Percentiles rank a stretch among this genome's conserved stretches.
phyloP scores from a whole-genome alignment of 1,140 invertebrate genomes.

The Maniola jurtina region DNA sequence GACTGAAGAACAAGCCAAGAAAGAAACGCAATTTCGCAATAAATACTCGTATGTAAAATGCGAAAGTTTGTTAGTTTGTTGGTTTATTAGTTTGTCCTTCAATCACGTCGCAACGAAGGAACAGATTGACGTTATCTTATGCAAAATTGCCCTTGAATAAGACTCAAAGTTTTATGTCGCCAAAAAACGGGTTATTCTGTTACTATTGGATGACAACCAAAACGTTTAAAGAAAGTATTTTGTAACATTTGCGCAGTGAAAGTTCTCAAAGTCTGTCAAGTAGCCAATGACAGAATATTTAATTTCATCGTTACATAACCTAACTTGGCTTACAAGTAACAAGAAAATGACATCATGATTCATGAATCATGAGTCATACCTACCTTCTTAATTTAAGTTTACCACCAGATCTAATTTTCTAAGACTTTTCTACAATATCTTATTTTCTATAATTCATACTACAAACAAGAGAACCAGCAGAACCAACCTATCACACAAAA shows the following conservation, averaged over 20 bases:
- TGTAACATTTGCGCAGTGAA: slow-evolving; percentile 19
- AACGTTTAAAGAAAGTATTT: slow-evolving; percentile 21
- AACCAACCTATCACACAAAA: not conserved
- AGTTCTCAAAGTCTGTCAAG: slow-evolving; percentile 15
- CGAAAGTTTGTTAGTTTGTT: too few relatives aligned
- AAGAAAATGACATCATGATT: not conserved
- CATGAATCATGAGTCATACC: not conserved
- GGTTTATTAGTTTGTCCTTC: too few relatives aligned
- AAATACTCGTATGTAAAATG: too few relatives aligned
- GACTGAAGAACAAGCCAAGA: too few relatives aligned
- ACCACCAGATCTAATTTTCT: not conserved
- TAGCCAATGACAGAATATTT: slow-evolving; percentile 15
- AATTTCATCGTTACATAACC: slow-evolving; percentile 20
- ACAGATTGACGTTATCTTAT: too few relatives aligned
- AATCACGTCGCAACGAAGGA: too few relatives aligned
- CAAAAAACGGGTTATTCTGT: not conserved
- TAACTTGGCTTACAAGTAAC: slow-evolving; percentile 3
- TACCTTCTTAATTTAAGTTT: not conserved
- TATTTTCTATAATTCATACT: too few relatives aligned
- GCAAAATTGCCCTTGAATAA: too few relatives aligned
- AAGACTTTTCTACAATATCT: not conserved
- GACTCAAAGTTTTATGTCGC: too few relatives aligned
- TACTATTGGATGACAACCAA: slow-evolving; percentile 14
- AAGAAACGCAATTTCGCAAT: too few relatives aligned
- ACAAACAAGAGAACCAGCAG: too few relatives aligned